Evolutionary conservation across 2,888 invertebrate genomes (phyloP).

Genomic region (Epirrita christyi): DNA sequence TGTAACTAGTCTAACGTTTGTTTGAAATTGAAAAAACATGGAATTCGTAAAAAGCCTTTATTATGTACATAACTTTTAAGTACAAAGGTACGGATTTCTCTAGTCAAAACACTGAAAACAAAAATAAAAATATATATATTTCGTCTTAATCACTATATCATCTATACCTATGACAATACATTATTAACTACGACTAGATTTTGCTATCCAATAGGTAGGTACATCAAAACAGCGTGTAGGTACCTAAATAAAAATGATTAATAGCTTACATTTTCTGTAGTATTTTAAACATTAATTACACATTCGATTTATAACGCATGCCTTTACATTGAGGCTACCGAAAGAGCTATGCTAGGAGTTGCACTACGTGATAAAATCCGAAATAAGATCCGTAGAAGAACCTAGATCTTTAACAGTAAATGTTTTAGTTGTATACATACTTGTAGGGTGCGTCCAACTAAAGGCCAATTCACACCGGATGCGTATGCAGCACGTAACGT

Average conservation of each 20-base stretch:
- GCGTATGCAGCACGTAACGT: no score
- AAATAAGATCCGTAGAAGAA: no score
- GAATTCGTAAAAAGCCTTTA: slow-evolving; percentile 21
- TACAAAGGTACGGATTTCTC: slow-evolving; percentile 16
- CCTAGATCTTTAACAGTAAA: no score
- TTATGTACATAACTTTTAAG: slow-evolving; percentile 18
- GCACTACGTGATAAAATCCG: no score
- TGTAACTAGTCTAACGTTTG: no score
- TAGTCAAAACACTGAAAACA: slow-evolving; percentile 11
- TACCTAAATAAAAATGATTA: no score
- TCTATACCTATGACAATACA: neutral
- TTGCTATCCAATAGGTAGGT: neutral
- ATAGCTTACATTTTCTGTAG: neutral
- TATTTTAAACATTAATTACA: no score
- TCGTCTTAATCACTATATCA: neutral
- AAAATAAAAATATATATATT: slow-evolving; percentile 4
- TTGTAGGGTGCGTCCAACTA: no score
- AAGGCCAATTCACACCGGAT: no score
- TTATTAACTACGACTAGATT: slow-evolving; percentile 12
- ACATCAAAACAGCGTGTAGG: neutral
- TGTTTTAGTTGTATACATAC: no score
- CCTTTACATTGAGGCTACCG: neutral
- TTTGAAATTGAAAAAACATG: slow-evolving; percentile 1
- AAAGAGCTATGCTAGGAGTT: neutral
- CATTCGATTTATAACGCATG: neutral